These are phyloP conservation scores for Drosophila oshimai DNA, from an alignment of 1,140 invertebrate genomes.

Conservation along the genomic window DNA sequence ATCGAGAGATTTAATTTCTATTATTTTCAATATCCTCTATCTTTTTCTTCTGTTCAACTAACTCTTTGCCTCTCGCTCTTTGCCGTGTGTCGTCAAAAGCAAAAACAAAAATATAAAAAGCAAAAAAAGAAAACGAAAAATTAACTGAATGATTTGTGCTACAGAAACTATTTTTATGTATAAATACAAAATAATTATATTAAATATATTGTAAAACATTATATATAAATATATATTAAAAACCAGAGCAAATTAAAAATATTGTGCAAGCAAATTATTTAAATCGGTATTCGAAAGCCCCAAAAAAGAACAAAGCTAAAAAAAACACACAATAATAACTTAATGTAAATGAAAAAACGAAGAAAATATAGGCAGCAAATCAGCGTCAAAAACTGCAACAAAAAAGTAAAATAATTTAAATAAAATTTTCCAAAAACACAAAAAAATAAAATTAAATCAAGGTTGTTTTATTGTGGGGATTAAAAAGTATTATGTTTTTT, in stretches of 20 bases:
- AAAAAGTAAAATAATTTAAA: conserved; percentile 44
- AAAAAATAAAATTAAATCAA: conserved; percentile 2
- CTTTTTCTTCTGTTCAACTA: neutral
- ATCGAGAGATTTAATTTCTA: neutral
- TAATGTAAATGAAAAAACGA: conserved; percentile 24
- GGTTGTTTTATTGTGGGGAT: neutral
- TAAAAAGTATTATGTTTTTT: too few relatives aligned
- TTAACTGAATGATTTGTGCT: conserved; percentile 37
- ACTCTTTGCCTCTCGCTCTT: conserved; percentile 58
- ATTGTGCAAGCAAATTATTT: conserved; percentile 42
- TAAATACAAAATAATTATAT: conserved; percentile 60
- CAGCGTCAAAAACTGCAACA: conserved; percentile 32
- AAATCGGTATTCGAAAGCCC: conserved; percentile 29
- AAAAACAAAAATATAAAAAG: conserved; percentile 14
- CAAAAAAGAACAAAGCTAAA: conserved; percentile 50
- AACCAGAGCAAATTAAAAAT: conserved; percentile 40
- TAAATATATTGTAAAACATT: conserved; percentile 58
- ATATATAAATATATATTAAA: conserved; percentile 35
- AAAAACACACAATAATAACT: conserved; percentile 25
- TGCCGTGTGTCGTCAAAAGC: conserved; percentile 33
- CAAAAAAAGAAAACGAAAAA: neutral
- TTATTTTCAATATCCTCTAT: conserved; percentile 2
- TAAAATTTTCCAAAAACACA: conserved; percentile 57
- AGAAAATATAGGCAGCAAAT: conserved; percentile 15
- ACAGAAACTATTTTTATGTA: conserved; percentile 62